Conservation (phyloP, 2,797 vertebrate species). For the Coendou prehensilis region DNA sequence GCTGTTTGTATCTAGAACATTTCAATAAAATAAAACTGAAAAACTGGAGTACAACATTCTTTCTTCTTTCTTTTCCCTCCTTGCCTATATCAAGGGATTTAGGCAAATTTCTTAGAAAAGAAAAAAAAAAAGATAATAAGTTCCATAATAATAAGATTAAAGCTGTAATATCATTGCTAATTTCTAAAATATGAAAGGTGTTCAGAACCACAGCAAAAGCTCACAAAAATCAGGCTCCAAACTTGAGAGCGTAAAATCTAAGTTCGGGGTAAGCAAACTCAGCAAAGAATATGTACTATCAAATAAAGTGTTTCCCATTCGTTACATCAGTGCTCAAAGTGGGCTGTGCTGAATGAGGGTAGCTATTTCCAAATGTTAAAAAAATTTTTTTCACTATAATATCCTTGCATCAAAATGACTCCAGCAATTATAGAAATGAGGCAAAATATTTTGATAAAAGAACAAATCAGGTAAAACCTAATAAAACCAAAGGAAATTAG, state of each 20-base stretch:
- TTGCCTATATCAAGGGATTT: slow-evolving; percentile 12
- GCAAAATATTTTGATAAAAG: slow-evolving; percentile 87
- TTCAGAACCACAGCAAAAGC: slow-evolving; percentile 61
- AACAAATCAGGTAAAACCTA: slow-evolving; percentile 89
- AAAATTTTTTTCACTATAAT: slow-evolving; percentile 62
- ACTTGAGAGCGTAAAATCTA: slow-evolving; percentile 72
- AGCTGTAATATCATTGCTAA: slow-evolving; percentile 34
- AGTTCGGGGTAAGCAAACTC: slow-evolving; percentile 64
- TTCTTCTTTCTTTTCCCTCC: slow-evolving; percentile 1
- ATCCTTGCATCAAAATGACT: slow-evolving; percentile 80
- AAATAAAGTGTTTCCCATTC: slow-evolving; percentile 84
- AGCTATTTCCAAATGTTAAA: slow-evolving; percentile 81
- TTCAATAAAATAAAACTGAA: slow-evolving; percentile 19
- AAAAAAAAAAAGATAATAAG: slow-evolving; percentile 40
- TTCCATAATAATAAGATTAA: slow-evolving; percentile 53
- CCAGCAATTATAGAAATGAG: slow-evolving; percentile 67
- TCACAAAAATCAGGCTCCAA: slow-evolving; percentile 64
- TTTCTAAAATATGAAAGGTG: slow-evolving; percentile 63
- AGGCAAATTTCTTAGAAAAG: slow-evolving; percentile 38
- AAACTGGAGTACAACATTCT: background rate
- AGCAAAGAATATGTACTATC: slow-evolving; percentile 56
- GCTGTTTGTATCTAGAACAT: slow-evolving; percentile 45
- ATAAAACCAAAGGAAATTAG: slow-evolving; percentile 89
- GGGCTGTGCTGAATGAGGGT: background rate
- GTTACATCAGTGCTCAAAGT: slow-evolving; percentile 71